Evolutionary conservation across 2,113 vertebrate species (phyloP), one percentile per base, ranked within the genome.

Genomic region (Xenopus borealis): DNA sequence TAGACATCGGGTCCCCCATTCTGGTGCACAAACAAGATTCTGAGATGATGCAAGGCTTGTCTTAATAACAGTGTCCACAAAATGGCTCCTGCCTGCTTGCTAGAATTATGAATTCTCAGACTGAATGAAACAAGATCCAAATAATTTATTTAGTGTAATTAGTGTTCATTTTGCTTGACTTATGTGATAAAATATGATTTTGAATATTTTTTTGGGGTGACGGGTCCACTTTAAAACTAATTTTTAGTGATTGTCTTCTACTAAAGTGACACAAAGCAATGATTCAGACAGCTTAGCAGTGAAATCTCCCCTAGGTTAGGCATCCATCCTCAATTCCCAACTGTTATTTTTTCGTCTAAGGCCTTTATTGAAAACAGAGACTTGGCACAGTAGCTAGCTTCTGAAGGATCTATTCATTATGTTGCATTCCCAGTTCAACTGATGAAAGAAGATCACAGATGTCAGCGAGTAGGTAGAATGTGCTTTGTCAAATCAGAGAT

Each of bases 301-400:
- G 20, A 61, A 61, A 61, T 61, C n/a, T 61, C 58, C 58, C 18
- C 58, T 17, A 61, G 18, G 58, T 61, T 61, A 61, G 58, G 8
- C 18, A 61, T 61, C 58, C n/a, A 61, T 61, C 58, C 58, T n/a
- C 58, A 61, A 61, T 61, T 61, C 58, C 58, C 58, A 61, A 19
- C 23, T 61, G 58, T 61, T 61, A 61, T 61, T 61, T 20, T n/a
- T 61, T 61, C 58, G 23, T 19, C 58, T 19, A 9, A 19, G 58
- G n/a, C 58, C 11, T 27, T 61, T n/a, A 61, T 61, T 61, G 58
- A 61, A 61, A 61, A 20, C 58, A 61, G 58, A 61, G 58, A 19
- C 18, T 61, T 61, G 58, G 58, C 58, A 61, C 4, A 19, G 58
- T 19, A 19, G 16, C 9, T 18, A 19, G 58, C 20, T 19, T 61